Evolutionary conservation across 2,797 vertebrate genomes (phyloP), one percentile per base, ranked within the genome.

Genomic region (Fringilla coelebs): DNA sequence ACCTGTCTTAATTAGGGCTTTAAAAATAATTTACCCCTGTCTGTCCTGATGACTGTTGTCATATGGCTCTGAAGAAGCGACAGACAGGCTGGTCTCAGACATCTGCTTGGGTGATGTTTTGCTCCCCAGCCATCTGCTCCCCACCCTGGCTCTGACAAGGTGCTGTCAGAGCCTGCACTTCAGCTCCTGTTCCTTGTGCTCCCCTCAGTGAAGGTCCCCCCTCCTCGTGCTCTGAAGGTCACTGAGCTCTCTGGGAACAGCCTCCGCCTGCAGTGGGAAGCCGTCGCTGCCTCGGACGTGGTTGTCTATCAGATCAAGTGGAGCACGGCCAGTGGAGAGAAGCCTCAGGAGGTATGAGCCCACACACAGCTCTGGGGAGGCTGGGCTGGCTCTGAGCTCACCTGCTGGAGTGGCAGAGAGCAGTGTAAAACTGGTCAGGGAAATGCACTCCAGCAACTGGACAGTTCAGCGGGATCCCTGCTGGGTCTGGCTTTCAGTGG

Each of bases 291-390:
- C 1, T 98, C 98, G 0, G 98, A 99, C 1, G 98, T 99, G 11
- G 98, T 98, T 16, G 98, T 98, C 19, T 99, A 99, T 78, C 98
- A 99, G 93, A 99, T 99, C 97, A 99, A 98, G 91, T 99, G 99
- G 99, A 99, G 98, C 45, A 98, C 98, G 8, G 97, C 98, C 26
- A 97, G 98, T 43, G 99, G 98, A 76, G 98, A 99, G 62, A 97
- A 98, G 83, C 98, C 99, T 58, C 98, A 97, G 51, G 99, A 99
- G 99, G 99, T 99, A 91, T 0, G 20, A 83, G 49, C 49, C 11
- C 12, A 7, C 7, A 3, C 5, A 4, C 13, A 28, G 34, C 18
- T 28, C 49, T 10, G 51, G 88, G 51, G 41, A 24, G 58, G 26
- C 14, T 25, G 60, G 54, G 20, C 29, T 67, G 70, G 72, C 48